phyloP scores from a whole-genome alignment of 1,140 invertebrate genomes.

The Agrilus planipennis region DNA sequence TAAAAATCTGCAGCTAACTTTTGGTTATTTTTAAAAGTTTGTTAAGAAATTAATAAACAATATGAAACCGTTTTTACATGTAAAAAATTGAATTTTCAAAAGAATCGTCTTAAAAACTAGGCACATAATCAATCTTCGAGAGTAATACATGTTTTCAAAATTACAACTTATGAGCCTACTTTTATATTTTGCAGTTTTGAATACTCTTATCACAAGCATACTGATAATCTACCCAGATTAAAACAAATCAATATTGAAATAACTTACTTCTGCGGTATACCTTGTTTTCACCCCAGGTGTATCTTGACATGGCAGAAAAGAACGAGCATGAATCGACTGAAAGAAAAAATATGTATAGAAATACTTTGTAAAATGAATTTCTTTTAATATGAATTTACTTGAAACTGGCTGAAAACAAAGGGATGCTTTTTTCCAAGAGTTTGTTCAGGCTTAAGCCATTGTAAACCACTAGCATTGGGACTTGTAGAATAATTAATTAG shows the following conservation, averaged over 20 bases:
- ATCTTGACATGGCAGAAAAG: slow-evolving; percentile 88
- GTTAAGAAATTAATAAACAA: too few species aligned
- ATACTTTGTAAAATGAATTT: slow-evolving; percentile 7
- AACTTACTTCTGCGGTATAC: slow-evolving; percentile 66
- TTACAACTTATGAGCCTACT: too few species aligned
- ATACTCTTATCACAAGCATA: too few species aligned
- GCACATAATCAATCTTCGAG: too few species aligned
- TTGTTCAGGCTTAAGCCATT: slow-evolving; percentile 80
- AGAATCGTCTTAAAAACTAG: too few species aligned
- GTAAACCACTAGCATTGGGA: slow-evolving; percentile 65
- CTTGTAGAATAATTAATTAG: slow-evolving; percentile 63
- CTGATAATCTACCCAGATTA: too few species aligned
- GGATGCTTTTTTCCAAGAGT: slow-evolving; percentile 79
- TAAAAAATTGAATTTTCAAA: too few species aligned
- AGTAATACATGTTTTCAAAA: too few species aligned
- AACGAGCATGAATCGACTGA: slow-evolving; percentile 79
- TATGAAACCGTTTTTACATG: too few species aligned
- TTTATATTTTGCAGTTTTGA: too few species aligned
- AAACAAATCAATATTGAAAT: not conserved
- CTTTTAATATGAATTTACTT: slow-evolving; percentile 41
- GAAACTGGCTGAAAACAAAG: slow-evolving; percentile 87
- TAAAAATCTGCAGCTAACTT: too few species aligned
- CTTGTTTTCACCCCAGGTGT: slow-evolving; percentile 82
- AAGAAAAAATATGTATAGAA: slow-evolving; percentile 21
- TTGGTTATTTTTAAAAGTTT: too few species aligned